Evolutionary conservation across 2,797 vertebrate genomes (phyloP).

Genomic region (Gadopsis marmoratus): DNA sequence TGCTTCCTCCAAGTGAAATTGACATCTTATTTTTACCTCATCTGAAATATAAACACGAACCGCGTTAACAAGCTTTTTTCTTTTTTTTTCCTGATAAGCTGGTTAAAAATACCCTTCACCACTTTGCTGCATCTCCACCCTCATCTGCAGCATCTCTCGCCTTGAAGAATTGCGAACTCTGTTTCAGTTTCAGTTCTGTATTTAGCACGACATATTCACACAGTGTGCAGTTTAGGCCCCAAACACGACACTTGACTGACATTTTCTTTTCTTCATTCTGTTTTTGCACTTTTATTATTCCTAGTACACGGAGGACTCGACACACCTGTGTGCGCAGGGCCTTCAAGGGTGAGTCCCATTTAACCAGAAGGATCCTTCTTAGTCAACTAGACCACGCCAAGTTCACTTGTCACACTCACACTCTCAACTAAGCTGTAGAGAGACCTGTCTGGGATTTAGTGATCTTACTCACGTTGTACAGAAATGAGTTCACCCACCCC

Average conservation of each 20-base stretch:
- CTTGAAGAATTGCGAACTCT: not conserved
- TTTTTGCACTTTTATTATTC: not conserved
- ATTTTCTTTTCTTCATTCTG: not conserved
- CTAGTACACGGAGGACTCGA: not conserved
- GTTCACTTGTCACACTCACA: not conserved
- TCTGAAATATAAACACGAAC: slow-evolving; percentile 12
- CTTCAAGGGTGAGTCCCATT: not conserved
- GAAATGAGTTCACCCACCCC: not conserved
- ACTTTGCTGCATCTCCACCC: not conserved
- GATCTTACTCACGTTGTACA: not conserved
- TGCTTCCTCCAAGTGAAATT: not conserved
- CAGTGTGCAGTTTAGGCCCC: not conserved
- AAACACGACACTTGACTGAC: not conserved
- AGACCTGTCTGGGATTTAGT: not conserved
- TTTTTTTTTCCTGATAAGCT: not conserved
- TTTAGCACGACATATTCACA: not conserved
- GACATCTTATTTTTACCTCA: not conserved
- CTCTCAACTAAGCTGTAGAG: not conserved
- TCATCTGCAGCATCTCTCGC: not conserved
- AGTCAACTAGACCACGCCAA: not conserved
- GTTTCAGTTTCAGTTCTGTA: not conserved
- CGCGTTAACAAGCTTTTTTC: not conserved
- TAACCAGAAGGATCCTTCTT: not conserved
- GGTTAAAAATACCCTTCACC: not conserved
- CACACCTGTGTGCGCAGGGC: not conserved